phyloP scores from a whole-genome alignment of 2,888 invertebrate genomes.

The Scaptomyza polygonia region DNA sequence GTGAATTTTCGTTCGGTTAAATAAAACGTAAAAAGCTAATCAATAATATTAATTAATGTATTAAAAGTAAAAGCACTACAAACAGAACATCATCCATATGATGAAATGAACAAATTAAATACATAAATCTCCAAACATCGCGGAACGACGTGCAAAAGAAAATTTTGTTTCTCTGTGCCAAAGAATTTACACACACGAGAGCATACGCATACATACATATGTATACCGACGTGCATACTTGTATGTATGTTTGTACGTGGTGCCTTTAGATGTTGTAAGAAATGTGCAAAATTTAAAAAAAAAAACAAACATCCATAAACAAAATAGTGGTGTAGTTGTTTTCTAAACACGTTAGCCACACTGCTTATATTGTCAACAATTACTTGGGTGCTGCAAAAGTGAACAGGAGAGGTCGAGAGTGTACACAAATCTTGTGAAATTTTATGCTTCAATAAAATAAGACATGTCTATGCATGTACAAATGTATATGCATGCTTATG shows the following conservation, averaged over 20 bases:
- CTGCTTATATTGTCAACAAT: constrained; percentile 36
- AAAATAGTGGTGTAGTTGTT: constrained; percentile 43
- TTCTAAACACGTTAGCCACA: constrained; percentile 27
- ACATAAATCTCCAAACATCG: constrained; percentile 26
- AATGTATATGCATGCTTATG: constrained; percentile 8
- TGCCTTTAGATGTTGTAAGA: constrained; percentile 59
- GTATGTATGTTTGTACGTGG: constrained; percentile 39
- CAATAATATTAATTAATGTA: constrained; percentile 51
- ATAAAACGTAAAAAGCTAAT: constrained; percentile 53
- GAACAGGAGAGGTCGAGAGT: constrained; percentile 11
- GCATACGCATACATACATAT: constrained; percentile 36
- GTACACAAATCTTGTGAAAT: constrained; percentile 44
- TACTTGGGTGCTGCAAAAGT: constrained; percentile 26
- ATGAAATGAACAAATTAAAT: constrained; percentile 29
- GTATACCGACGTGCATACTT: constrained; percentile 31
- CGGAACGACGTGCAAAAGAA: constrained; percentile 40
- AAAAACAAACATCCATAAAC: constrained; percentile 48
- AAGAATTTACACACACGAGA: constrained; percentile 63
- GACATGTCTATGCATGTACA: constrained; percentile 51
- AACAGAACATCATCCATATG: constrained; percentile 16
- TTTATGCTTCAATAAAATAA: constrained; percentile 42
- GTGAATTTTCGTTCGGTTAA: constrained; percentile 67
- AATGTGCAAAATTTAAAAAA: constrained; percentile 71
- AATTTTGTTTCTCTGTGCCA: constrained; percentile 64
- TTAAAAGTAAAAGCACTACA: constrained; percentile 20